These are phyloP conservation scores for Fulmarus glacialis DNA, from an alignment of 2,113 vertebrate species.

Conservation along the genomic window DNA sequence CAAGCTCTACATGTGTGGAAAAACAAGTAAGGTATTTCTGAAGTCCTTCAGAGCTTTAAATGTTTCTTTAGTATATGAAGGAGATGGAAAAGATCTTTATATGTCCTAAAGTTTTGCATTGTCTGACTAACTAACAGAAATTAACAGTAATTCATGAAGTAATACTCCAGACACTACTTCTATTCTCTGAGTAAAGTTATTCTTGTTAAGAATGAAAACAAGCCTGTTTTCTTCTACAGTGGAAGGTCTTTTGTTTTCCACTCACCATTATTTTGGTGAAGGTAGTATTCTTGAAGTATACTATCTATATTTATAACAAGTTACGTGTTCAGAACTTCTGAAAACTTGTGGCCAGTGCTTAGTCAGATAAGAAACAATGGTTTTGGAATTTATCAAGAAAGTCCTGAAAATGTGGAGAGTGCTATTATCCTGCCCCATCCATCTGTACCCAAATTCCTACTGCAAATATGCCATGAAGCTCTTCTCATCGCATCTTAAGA, in stretches of 20 bases:
- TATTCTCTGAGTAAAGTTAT: background rate
- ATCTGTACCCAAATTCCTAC: background rate
- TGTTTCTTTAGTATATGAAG: background rate
- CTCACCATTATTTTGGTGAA: background rate
- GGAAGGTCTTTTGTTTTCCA: background rate
- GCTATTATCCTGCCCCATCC: background rate
- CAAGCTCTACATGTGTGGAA: accelerated
- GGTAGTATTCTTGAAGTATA: background rate
- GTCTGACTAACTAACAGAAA: background rate
- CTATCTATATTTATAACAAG: background rate
- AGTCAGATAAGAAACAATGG: background rate
- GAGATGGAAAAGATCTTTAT: background rate
- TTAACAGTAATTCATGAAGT: background rate
- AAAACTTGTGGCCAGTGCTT: background rate
- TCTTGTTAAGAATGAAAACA: background rate
- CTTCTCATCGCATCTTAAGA: background rate
- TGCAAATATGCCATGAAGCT: background rate
- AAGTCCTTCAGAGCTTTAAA: background rate
- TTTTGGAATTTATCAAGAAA: background rate
- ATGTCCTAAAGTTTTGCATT: background rate
- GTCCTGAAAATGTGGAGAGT: background rate
- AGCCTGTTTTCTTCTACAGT: background rate
- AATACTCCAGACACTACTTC: background rate
- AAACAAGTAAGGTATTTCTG: background rate
- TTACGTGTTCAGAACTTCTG: background rate